phyloP scores from a whole-genome alignment of 2,888 invertebrate genomes.

The Brachypterus glaber region DNA sequence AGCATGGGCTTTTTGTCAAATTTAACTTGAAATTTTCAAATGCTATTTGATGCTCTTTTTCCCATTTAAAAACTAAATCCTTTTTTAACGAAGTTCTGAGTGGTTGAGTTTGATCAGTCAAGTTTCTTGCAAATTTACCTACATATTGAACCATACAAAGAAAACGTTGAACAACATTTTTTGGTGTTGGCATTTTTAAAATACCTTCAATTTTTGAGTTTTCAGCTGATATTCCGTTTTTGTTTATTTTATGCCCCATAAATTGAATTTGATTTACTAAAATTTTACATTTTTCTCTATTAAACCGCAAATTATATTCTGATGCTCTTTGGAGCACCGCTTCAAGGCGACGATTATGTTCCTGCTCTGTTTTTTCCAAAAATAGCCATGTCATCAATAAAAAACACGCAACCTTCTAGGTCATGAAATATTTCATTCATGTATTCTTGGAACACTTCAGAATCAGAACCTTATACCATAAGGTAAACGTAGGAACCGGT shows the following conservation, averaged over 20 bases:
- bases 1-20: slow-evolving; percentile 2
- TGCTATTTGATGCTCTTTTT: slow-evolving; percentile 4
- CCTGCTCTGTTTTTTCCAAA: not conserved
- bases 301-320: not conserved
- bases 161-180: not conserved
- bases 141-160: not conserved
- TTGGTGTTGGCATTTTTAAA: not conserved
- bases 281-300: slow-evolving; percentile 1
- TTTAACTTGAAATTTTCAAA: slow-evolving; percentile 11
- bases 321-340: slow-evolving; percentile 1
- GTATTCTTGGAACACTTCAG: not conserved
- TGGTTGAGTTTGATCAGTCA: not conserved
- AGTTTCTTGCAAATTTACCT: not conserved
- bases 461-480: not conserved
- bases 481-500: slow-evolving; percentile 4
- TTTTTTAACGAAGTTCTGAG: not conserved
- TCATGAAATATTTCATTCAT: slow-evolving; percentile 1
- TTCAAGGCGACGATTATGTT: not conserved
- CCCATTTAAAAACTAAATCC: not conserved
- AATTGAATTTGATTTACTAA: not conserved
- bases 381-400: not conserved
- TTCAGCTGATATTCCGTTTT: not conserved
- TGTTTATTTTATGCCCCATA: slow-evolving; percentile 1
- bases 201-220: not conserved
- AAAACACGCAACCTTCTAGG: slow-evolving; percentile 1